A percentile compares a stretch with the other conserved stretches of the same genome.
Evolutionary conservation across 2,888 invertebrate species (phyloP).

Genomic region (Cyclophora punctaria): DNA sequence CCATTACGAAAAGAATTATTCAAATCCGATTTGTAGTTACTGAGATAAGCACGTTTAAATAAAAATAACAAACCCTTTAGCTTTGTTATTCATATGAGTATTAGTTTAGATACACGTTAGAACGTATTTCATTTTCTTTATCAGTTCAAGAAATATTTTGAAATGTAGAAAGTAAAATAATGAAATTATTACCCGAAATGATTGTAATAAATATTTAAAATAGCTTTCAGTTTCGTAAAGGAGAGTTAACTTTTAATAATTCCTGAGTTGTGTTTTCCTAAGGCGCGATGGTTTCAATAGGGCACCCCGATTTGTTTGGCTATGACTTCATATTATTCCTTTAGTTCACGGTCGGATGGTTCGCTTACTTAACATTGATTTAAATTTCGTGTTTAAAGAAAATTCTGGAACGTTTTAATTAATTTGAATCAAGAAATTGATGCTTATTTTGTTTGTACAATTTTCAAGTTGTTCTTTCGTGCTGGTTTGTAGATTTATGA

Average conservation of each 20-base stretch:
- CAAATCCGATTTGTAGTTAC: too few relatives aligned
- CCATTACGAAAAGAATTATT: too few relatives aligned
- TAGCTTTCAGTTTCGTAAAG: constrained; percentile 2
- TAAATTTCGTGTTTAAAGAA: constrained; percentile 20
- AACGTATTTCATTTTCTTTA: too few relatives aligned
- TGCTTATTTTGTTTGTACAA: constrained; percentile 3
- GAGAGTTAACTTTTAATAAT: constrained; percentile 33
- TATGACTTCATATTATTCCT: constrained; percentile 31
- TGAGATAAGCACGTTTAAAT: too few relatives aligned
- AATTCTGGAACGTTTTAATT: constrained; percentile 20
- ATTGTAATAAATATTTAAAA: constrained; percentile 2
- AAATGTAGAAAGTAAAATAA: too few relatives aligned
- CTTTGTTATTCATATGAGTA: too few relatives aligned
- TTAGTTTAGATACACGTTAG: too few relatives aligned
- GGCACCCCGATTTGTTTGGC: constrained; percentile 31
- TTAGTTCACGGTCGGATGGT: constrained; percentile 22
- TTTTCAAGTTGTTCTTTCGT: background rate
- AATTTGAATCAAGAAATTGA: constrained; percentile 11
- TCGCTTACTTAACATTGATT: constrained; percentile 25
- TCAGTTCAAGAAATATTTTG: too few relatives aligned
- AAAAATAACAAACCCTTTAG: too few relatives aligned
- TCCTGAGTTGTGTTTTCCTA: constrained; percentile 33
- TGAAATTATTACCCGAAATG: background rate
- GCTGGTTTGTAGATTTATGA: too few relatives aligned
- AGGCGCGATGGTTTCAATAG: constrained; percentile 37